Conservation (phyloP, 1,140 invertebrate species). For the Pomacea maculata region DNA sequence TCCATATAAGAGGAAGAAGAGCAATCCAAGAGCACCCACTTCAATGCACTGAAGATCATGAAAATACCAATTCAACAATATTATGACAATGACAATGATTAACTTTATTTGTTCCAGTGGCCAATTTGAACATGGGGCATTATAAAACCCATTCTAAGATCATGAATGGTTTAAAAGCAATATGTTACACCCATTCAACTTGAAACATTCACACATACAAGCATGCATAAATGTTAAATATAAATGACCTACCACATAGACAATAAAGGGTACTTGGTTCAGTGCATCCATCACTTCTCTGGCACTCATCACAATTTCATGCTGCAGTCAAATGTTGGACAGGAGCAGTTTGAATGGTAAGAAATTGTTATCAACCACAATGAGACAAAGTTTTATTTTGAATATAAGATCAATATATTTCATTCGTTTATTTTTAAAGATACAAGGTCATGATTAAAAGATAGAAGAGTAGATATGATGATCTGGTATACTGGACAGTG, state of each 20-base stretch:
- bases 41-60: constrained; percentile 45
- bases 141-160: too few relatives aligned
- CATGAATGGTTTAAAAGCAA: too few relatives aligned
- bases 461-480: too few relatives aligned
- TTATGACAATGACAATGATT: too few relatives aligned
- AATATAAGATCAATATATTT: not conserved
- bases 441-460: not conserved
- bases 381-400: too few relatives aligned
- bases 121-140: too few relatives aligned
- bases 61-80: not conserved
- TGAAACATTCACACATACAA: too few relatives aligned
- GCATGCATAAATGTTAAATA: not conserved
- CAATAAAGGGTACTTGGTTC: constrained; percentile 48
- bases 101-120: too few relatives aligned
- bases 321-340: constrained; percentile 41
- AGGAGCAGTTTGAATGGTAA: too few relatives aligned
- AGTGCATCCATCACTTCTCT: constrained; percentile 47
- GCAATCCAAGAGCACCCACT: constrained; percentile 36
- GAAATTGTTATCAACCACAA: too few relatives aligned
- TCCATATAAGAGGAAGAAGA: constrained; percentile 57
- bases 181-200: too few relatives aligned
- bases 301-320: constrained; percentile 50
- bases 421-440: not conserved
- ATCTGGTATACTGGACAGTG: too few relatives aligned
- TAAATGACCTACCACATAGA: constrained; percentile 53